Percentiles rank a stretch among this genome's conserved stretches.
phyloP scores from a whole-genome alignment of 2,797 vertebrate species.

The Peromyscus aztecus region DNA sequence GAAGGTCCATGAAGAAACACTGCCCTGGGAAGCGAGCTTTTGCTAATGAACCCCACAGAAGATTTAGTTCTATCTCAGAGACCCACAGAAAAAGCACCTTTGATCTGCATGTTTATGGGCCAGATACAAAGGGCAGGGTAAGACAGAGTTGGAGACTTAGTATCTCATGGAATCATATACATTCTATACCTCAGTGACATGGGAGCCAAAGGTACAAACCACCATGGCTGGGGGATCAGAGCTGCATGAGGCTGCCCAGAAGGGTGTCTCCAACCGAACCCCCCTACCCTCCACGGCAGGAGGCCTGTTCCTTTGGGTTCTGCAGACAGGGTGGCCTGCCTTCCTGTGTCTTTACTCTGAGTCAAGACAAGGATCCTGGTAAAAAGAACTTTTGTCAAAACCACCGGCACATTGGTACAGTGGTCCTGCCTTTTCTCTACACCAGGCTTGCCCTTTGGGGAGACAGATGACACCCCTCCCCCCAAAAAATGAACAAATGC shows the following conservation, averaged over 20 bases:
- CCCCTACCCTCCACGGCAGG: background rate
- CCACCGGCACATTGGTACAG: background rate
- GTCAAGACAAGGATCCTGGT: background rate
- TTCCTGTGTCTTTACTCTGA: background rate
- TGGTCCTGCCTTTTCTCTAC: background rate
- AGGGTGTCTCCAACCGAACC: background rate
- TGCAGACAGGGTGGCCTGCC: accelerated
- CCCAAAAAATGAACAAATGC: background rate
- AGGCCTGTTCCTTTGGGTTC: background rate
- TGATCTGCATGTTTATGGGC: background rate
- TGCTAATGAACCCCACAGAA: background rate
- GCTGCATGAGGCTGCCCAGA: background rate
- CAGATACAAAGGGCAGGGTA: background rate
- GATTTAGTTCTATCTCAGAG: background rate
- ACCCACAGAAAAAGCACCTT: background rate
- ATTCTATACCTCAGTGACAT: background rate
- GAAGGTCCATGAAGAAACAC: background rate
- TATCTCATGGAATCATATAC: background rate
- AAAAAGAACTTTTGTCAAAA: background rate
- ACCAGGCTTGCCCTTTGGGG: background rate
- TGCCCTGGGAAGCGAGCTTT: background rate
- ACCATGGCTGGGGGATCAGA: background rate
- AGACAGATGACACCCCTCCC: background rate
- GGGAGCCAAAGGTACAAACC: background rate
- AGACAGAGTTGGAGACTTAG: background rate